A percentile compares a stretch with the other conserved stretches of the same genome.
phyloP scores from a whole-genome alignment of 2,888 invertebrate genomes.

The Ashinkailepas kermadecensis region DNA sequence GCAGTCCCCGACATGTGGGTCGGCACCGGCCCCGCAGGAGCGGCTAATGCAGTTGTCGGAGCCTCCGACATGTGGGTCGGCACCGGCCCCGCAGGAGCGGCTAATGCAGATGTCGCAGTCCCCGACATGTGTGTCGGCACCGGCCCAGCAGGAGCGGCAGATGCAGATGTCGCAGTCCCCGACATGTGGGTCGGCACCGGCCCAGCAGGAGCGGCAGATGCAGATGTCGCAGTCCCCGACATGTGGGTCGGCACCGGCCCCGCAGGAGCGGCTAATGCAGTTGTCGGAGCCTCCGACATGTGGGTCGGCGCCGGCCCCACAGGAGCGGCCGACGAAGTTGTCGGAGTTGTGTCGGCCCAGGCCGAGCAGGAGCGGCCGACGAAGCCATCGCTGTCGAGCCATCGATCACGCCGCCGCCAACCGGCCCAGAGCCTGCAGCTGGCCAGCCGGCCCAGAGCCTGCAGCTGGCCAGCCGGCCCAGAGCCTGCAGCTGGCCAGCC shows the following conservation, averaged over 20 bases:
- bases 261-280: neutral
- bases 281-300: neutral
- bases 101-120: neutral
- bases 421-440: too few species aligned
- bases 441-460: too few species aligned
- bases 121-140: neutral
- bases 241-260: neutral
- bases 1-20: neutral
- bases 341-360: neutral
- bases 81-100: too few species aligned
- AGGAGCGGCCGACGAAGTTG: neutral
- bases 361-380: neutral
- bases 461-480: too few species aligned
- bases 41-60: neutral
- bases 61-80: neutral
- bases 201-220: neutral
- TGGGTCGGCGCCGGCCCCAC: neutral
- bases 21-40: neutral
- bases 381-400: neutral
- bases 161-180: neutral
- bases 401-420: neutral
- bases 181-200: neutral
- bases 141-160: neutral
- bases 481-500: too few species aligned
- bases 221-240: neutral